phyloP scores from a whole-genome alignment of 2,888 invertebrate genomes.

The Lasioglossum morio region DNA sequence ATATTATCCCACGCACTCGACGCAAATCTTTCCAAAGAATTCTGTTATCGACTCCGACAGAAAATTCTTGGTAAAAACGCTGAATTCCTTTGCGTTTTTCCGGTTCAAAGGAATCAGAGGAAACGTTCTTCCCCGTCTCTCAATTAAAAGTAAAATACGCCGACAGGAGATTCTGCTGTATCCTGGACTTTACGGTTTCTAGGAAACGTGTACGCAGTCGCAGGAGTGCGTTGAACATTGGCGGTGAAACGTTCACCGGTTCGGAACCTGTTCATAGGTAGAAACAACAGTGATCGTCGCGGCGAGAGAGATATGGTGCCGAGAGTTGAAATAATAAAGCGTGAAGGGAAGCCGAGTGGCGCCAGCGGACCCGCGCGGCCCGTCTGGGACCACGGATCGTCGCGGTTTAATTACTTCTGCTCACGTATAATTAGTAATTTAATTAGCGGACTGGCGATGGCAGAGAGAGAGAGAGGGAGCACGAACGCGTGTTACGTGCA shows the following conservation, averaged over 20 bases:
- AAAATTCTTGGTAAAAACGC: background rate
- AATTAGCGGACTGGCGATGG: slow-evolving; percentile 23
- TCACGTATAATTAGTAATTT: slow-evolving; percentile 37
- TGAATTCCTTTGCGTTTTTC: background rate
- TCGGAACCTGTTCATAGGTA: background rate
- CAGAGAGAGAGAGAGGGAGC: background rate
- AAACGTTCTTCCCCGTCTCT: background rate
- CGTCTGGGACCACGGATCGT: slow-evolving; percentile 4
- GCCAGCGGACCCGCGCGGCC: background rate
- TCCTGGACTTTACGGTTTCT: background rate
- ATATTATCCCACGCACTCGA: background rate
- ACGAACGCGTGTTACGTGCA: no score
- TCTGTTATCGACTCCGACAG: background rate
- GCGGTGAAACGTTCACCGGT: background rate
- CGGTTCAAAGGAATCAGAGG: background rate
- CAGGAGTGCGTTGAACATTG: background rate
- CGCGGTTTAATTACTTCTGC: slow-evolving; percentile 18
- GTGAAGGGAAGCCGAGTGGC: background rate
- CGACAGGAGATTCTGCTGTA: background rate
- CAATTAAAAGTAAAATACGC: background rate
- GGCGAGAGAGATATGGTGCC: background rate
- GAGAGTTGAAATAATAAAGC: background rate
- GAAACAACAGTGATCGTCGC: slow-evolving; percentile 3
- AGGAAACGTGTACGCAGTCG: background rate
- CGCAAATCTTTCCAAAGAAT: background rate